These are phyloP conservation scores for Biston betularia DNA, from an alignment of 2,888 invertebrate species.

Conservation along the genomic window DNA sequence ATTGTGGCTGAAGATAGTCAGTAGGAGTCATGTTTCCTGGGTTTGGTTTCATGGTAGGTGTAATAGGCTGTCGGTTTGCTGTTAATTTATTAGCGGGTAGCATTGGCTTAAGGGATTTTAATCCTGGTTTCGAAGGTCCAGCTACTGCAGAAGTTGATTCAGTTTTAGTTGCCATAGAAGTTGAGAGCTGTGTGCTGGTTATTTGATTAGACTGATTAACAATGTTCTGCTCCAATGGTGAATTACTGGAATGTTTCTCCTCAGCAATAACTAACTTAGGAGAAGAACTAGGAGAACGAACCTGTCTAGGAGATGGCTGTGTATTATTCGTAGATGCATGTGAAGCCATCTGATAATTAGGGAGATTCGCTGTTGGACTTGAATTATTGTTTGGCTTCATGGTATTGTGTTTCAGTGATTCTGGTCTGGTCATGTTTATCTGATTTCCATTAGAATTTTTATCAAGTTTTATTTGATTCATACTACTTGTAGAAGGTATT, in stretches of 20 bases:
- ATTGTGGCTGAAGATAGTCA: constrained; percentile 68
- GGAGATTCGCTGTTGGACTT: constrained; percentile 60
- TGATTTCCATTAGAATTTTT: constrained; percentile 62
- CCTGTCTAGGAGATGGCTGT: constrained; percentile 78
- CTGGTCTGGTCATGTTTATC: constrained; percentile 61
- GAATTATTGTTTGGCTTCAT: constrained; percentile 58
- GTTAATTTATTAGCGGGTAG: constrained; percentile 65
- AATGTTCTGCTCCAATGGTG: constrained; percentile 62
- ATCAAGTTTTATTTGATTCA: constrained; percentile 71
- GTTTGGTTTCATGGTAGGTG: constrained; percentile 62
- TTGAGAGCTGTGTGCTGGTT: constrained; percentile 73
- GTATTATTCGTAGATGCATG: constrained; percentile 63
- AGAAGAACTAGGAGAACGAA: constrained; percentile 83
- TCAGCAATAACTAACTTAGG: constrained; percentile 83
- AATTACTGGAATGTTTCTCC: constrained; percentile 72
- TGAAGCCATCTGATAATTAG: constrained; percentile 63
- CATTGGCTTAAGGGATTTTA: constrained; percentile 69
- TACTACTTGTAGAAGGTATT: constrained; percentile 66
- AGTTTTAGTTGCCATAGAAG: constrained; percentile 62
- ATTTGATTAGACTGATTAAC: constrained; percentile 78
- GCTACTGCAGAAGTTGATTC: constrained; percentile 67
- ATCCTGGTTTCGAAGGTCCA: constrained; percentile 68
- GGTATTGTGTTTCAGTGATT: constrained; percentile 60
- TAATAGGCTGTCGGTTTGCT: constrained; percentile 65
- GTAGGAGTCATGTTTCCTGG: constrained; percentile 59